phyloP scores from a whole-genome alignment of 2,888 invertebrate genomes.

The Leucania comma region DNA sequence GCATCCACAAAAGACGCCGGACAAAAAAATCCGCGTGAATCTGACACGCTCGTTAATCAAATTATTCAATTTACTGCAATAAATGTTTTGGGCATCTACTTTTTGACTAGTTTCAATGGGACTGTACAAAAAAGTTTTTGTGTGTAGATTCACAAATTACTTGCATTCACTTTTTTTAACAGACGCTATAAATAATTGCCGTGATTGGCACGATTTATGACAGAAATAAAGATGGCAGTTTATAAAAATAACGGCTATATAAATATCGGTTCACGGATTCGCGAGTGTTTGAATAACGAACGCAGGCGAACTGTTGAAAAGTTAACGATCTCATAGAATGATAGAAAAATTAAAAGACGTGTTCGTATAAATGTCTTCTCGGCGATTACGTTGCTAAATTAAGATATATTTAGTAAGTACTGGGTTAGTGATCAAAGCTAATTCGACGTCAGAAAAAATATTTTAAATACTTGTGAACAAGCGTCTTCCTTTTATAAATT shows the following conservation, averaged over 20 bases:
- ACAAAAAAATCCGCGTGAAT: slow-evolving; percentile 71
- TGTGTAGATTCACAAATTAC: slow-evolving; percentile 55
- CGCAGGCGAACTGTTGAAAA: slow-evolving; percentile 59
- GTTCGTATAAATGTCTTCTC: slow-evolving; percentile 54
- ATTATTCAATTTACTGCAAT: slow-evolving; percentile 81
- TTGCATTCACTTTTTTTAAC: slow-evolving; percentile 52
- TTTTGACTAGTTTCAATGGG: slow-evolving; percentile 56
- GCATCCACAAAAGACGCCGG: slow-evolving; percentile 73
- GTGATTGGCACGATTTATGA: slow-evolving; percentile 66
- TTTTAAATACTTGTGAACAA: slow-evolving; percentile 37
- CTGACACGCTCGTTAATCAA: slow-evolving; percentile 85
- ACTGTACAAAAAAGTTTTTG: slow-evolving; percentile 44
- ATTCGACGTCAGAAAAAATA: slow-evolving; percentile 19
- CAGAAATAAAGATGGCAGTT: slow-evolving; percentile 62
- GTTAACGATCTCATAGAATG: slow-evolving; percentile 59
- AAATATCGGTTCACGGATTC: slow-evolving; percentile 58
- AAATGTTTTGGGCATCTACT: slow-evolving; percentile 73
- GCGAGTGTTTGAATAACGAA: slow-evolving; percentile 58
- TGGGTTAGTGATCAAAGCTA: slow-evolving; percentile 51
- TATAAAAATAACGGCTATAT: slow-evolving; percentile 55
- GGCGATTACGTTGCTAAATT: slow-evolving; percentile 49
- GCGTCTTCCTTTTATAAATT: slow-evolving; percentile 47
- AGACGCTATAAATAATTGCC: slow-evolving; percentile 57
- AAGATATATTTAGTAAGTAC: slow-evolving; percentile 39
- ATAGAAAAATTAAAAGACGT: slow-evolving; percentile 61